Evolutionary conservation across 2,888 invertebrate species (phyloP).

Genomic region (Apomyelois bistriatella): DNA sequence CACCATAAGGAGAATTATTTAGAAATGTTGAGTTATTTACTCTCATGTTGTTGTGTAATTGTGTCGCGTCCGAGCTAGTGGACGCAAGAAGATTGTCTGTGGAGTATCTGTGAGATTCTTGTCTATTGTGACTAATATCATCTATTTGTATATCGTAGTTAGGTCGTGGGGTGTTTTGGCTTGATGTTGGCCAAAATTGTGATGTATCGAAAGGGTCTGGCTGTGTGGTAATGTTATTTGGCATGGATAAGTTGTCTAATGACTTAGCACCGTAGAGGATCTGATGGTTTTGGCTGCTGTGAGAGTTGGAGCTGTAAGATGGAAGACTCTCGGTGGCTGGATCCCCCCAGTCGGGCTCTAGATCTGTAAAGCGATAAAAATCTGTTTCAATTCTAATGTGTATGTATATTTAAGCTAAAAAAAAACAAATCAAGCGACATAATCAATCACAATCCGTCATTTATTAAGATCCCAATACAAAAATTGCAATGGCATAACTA

Average conservation of each 20-base stretch:
- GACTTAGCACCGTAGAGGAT: conserved; percentile 66
- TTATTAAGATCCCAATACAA: too few species aligned
- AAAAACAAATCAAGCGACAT: too few species aligned
- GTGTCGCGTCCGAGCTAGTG: conserved; percentile 29
- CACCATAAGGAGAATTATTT: conserved; percentile 39
- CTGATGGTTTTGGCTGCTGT: conserved; percentile 33
- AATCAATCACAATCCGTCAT: too few species aligned
- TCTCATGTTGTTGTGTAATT: conserved; percentile 45
- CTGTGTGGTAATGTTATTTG: conserved; percentile 28
- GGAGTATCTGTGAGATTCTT: conserved; percentile 56
- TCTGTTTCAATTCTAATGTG: neutral
- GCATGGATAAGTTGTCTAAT: conserved; percentile 53
- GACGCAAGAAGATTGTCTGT: conserved; percentile 33
- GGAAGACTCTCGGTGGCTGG: conserved; percentile 66
- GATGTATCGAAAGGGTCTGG: conserved; percentile 63
- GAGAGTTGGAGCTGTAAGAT: conserved; percentile 38
- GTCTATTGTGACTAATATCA: conserved; percentile 25
- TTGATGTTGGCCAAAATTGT: conserved; percentile 61
- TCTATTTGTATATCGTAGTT: conserved; percentile 36
- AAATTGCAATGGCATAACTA: too few species aligned
- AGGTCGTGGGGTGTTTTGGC: conserved; percentile 32
- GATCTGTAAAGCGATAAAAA: conserved; percentile 38
- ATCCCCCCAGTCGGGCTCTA: conserved; percentile 58
- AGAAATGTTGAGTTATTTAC: conserved; percentile 30
- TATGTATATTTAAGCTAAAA: too few species aligned